Base-by-base conservation (phyloP, 1,140 invertebrate species). In the Pseudomyrmex dendroicus region DNA sequence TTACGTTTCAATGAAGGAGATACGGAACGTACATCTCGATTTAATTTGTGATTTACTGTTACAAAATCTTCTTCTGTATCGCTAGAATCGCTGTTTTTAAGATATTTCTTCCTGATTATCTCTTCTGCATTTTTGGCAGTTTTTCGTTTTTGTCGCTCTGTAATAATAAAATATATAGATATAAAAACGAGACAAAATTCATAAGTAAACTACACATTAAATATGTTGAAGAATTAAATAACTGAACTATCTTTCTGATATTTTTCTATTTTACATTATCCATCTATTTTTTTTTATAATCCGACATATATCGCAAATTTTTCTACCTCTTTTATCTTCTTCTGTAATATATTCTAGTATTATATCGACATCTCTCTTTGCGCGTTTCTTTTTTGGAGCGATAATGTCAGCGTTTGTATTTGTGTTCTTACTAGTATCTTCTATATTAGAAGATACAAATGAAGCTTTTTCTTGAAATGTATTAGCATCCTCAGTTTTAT, bases 111-210 rank as follows among this genome's bases (percentile, higher is more conserved):
- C 12, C 89, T 84, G 22, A 93, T 92, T 57, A 92, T 90, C 62
- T 92, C 91, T 77, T 92, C 91, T 3, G 92, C 92, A 73, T 91
- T 92, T 68, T 77, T 90, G 7, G 92, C 92, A 50, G 91, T 92
- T 73, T 66, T 90, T 44, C 92, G 87, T 20, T 88, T 93, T 59
- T 92, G 90, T 25, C 90, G 86, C 63, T 50, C 73, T 57, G 25
- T 50, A 84, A 74, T 48, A 64, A 64, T 57, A 57, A 66, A 70
- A 73, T 76, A n/a, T 4, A 76, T 56, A 15, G 59, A 54, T 61
- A 84, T 59, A 46, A 84, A 12, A 62, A 70, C 12, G 46, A 22
- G 59, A 0, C 1, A 77, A 67, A 4, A 20, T 66, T 54, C 15
- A 15, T 20, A 54, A 66, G 17, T 10, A 15, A 61, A 50, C 0